Percentiles rank a stretch among this genome's conserved stretches.
phyloP scores from a whole-genome alignment of 2,888 invertebrate species.

The Eupithecia pulchellata region DNA sequence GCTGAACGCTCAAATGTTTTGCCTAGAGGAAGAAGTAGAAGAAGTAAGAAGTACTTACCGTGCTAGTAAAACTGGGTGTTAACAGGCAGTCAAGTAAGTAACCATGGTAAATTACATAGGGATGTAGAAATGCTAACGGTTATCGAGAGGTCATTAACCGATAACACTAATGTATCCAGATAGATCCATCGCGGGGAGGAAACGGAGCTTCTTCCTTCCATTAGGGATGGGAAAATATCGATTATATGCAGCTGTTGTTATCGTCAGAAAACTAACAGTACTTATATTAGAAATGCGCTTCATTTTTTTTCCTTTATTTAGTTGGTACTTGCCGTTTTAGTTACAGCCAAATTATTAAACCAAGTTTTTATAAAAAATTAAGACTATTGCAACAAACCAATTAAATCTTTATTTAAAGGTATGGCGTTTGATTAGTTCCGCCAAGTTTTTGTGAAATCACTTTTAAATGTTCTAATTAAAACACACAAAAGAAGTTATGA shows the following conservation, averaged over 20 bases:
- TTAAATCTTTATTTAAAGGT: background rate
- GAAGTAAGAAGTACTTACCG: background rate
- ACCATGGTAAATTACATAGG: background rate
- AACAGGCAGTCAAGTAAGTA: background rate
- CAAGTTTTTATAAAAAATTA: background rate
- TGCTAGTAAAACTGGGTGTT: too few relatives aligned
- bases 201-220: constrained; percentile 26
- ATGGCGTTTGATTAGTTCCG: background rate
- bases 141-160: constrained; percentile 44
- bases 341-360: background rate
- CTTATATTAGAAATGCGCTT: background rate
- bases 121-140: constrained; percentile 6
- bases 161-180: constrained; percentile 42
- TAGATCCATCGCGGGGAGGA: constrained; percentile 40
- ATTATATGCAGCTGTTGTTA: constrained; percentile 1
- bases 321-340: background rate
- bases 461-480: background rate
- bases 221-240: constrained; percentile 4
- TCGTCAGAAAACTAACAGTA: background rate
- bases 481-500: background rate
- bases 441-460: background rate
- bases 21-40: too few relatives aligned
- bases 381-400: background rate
- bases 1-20: background rate
- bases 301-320: too few relatives aligned